Evolutionary conservation across 2,797 vertebrate species (phyloP).

Genomic region (Rhinoraja longicauda): DNA sequence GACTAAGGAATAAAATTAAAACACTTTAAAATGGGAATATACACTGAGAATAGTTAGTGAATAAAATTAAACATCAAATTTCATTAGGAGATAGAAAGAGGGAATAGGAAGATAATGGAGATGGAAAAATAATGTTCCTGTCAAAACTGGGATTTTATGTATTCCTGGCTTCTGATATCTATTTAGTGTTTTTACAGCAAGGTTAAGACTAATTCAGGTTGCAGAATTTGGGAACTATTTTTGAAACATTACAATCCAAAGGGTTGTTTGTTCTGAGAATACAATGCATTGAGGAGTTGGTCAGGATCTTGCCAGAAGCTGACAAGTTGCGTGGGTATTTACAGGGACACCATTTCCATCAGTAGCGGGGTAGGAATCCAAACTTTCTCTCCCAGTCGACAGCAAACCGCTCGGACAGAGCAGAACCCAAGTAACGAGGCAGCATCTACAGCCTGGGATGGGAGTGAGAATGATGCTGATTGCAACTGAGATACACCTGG

Average conservation of each 20-base stretch:
- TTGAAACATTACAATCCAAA: not conserved
- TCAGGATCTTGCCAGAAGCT: not conserved
- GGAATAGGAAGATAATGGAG: no score
- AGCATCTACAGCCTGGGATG: not conserved
- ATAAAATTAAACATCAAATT: no score
- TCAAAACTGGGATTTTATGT: no score
- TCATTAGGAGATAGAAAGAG: no score
- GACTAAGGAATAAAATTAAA: no score
- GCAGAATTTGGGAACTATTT: not conserved
- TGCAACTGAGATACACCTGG: not conserved
- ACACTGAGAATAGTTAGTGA: no score
- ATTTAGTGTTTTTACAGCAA: not conserved
- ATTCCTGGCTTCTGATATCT: not conserved
- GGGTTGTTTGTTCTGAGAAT: not conserved
- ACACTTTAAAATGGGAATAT: no score
- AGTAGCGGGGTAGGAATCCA: not conserved
- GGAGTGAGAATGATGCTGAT: not conserved
- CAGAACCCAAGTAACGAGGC: not conserved
- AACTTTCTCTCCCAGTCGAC: not conserved
- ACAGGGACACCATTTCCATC: not conserved
- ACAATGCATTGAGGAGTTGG: not conserved
- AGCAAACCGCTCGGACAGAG: not conserved
- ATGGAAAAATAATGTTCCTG: no score
- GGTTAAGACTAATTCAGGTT: not conserved
- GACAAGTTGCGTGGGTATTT: not conserved